Conservation (phyloP, 2,113 vertebrate species). For the Pogonocichla stellata region DNA sequence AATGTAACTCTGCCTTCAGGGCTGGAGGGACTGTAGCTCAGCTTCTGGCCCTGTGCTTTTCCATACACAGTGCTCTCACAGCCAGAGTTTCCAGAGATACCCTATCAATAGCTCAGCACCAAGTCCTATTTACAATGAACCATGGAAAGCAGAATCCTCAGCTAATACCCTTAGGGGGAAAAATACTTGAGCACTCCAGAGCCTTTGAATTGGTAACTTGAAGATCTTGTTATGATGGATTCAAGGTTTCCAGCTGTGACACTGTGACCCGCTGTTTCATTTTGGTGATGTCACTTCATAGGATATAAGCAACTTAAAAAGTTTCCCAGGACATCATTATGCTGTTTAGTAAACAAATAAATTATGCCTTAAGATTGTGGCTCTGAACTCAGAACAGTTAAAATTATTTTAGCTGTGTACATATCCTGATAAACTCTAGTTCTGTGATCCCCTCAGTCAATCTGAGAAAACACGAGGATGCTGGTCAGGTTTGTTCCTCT, state of each 20-base stretch:
- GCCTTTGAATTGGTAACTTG: conserved; percentile 32
- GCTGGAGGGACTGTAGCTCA: background rate
- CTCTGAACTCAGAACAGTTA: conserved; percentile 33
- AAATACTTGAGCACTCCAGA: conserved; percentile 10
- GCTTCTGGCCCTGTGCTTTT: background rate
- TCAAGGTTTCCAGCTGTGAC: conserved; percentile 66
- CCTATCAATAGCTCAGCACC: background rate
- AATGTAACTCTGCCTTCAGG: background rate
- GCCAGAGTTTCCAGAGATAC: background rate
- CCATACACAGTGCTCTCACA: background rate
- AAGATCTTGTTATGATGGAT: conserved; percentile 50
- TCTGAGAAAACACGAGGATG: background rate
- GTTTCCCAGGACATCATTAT: conserved; percentile 63
- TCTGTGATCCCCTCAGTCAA: background rate
- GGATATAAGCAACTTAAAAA: conserved; percentile 49
- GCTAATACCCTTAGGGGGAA: background rate
- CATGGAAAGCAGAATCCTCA: background rate
- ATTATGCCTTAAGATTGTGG: background rate
- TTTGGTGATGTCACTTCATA: conserved; percentile 59
- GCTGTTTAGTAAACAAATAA: conserved; percentile 54
- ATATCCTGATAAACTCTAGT: background rate
- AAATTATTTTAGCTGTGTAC: background rate
- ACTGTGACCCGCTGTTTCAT: conserved; percentile 32
- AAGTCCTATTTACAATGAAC: background rate
- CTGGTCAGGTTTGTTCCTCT: background rate